A percentile compares a stretch with the other conserved stretches of the same genome.
These are phyloP conservation scores for Somateria mollissima DNA, from an alignment of 2,797 vertebrate species.

Conservation along the genomic window DNA sequence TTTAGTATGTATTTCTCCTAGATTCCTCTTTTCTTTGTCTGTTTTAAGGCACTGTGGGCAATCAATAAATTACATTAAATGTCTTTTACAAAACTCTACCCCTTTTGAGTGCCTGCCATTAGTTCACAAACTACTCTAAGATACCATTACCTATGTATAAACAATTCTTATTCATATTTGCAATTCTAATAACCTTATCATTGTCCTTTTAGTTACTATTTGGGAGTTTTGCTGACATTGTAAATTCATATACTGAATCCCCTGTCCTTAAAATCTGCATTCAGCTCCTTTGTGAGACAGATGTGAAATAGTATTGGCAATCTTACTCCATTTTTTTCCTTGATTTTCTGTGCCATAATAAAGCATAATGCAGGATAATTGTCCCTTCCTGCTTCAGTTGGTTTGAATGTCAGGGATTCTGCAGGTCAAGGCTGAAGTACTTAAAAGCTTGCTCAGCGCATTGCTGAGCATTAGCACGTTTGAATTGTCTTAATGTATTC, in stretches of 20 bases:
- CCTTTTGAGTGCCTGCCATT: background rate
- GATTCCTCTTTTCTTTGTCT: background rate
- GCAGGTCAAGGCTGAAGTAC: background rate
- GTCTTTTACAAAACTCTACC: background rate
- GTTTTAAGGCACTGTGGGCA: background rate
- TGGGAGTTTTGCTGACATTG: background rate
- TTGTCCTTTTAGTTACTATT: background rate
- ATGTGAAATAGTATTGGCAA: background rate
- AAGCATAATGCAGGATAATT: background rate
- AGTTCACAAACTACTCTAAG: background rate
- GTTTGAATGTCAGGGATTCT: background rate
- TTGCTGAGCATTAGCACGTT: background rate
- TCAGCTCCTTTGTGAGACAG: background rate
- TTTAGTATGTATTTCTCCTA: background rate
- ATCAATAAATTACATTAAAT: background rate
- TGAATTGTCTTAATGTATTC: background rate
- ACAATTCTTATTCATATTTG: background rate
- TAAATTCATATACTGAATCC: background rate
- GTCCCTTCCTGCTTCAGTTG: background rate
- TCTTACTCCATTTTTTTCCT: background rate
- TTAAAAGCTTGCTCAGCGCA: constrained; percentile 14
- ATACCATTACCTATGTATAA: background rate
- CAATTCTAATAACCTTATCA: background rate
- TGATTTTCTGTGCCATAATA: background rate
- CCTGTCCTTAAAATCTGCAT: background rate